Base-by-base conservation (phyloP, 2,888 invertebrate species). In the Brachyopa scutellaris region DNA sequence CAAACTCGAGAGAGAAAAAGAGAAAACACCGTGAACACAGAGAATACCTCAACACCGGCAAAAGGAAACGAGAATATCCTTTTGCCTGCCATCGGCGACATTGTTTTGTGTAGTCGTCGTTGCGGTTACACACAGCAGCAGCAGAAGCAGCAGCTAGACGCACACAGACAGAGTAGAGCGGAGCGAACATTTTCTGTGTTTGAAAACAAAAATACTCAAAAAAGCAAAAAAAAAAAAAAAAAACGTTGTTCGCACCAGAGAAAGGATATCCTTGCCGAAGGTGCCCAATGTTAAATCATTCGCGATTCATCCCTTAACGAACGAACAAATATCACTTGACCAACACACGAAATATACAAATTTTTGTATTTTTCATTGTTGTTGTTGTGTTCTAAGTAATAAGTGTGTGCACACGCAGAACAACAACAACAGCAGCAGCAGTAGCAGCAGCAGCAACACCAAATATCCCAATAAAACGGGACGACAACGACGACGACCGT, bases 301-400 rank as follows among this genome's bases (percentile, higher is more conserved):
- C 86, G 86, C 86, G 86, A 85, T 86, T 86, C 85, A 85, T 85
- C 85, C 85, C 85, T 85, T 86, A 85, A 84, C 84, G 84, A 86
- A 85, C 83, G 80, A 84, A 85, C 84, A 86, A n/a, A 84, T 62
- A 33, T 53, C 53, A 33, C 66, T 67, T 73, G 78, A 53, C 66
- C 72, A 55, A 31, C 62, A 64, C 59, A 61, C 67, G 73, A 61
- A 62, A 53, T 59, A 59, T 8, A 59, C 38, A 70, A 21, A 36
- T 33, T 45, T 15, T 49, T 49, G 19, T 23, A 31, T 57, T 8
- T 36, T n/a, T 55, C 31, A 17, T 64, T 64, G 19, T 62, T 76
- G n/a, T 33, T 51, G 26, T 57, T 66, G 26, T 57, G 40, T 51
- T 57, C n/a, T 4, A 38, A 51, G 6, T 47, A 6, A 38, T 1